Base-by-base conservation (phyloP, 2,797 vertebrate genomes). In the Melanotaenia trifasciata region DNA sequence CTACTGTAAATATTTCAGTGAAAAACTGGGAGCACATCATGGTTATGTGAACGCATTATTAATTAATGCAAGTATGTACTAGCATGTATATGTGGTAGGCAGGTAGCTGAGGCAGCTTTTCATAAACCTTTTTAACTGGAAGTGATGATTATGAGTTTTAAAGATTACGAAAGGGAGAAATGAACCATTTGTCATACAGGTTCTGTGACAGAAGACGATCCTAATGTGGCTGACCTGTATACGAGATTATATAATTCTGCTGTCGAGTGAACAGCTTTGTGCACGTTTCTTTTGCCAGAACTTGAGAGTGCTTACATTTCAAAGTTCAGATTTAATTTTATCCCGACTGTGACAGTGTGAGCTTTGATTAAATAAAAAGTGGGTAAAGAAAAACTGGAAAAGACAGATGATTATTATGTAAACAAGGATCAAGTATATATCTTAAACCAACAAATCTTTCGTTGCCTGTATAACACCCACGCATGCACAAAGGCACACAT, bases 141-240 rank as follows among this genome's bases (percentile, higher is more conserved):
- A 50, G 13, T 57, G 35, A 50, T 13, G 10, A 40, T 58, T 70
- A 57, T 67, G 2, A 58, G 6, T 57, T 67, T 70, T n/a, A 53
- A 45, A 43, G 11, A 20, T 61, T 66, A 7, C 59, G 36, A 63
- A 54, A 35, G 14, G 26, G 32, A 58, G 50, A n/a, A 35, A 6
- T 62, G 43, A 59, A 54, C 36, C 51, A 53, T 40, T 53, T 7
- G 1, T 16, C 73, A 18, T 12, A 64, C 33, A 32, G 53, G 20
- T 73, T 75, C 71, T 68, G 65, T 70, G 60, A 67, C 60, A 79
- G 58, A 70, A 47, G 57, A 73, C 71, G 59, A 83, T 77, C 76
- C 73, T 67, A 85, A 89, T 67, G 78, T 76, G 79, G 79, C 78
- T 88, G 90, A 90, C 87, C 85, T 89, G 85, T 83, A 84, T 84